phyloP scores from a whole-genome alignment of 2,888 invertebrate genomes.

The Ditula angustiorana region DNA sequence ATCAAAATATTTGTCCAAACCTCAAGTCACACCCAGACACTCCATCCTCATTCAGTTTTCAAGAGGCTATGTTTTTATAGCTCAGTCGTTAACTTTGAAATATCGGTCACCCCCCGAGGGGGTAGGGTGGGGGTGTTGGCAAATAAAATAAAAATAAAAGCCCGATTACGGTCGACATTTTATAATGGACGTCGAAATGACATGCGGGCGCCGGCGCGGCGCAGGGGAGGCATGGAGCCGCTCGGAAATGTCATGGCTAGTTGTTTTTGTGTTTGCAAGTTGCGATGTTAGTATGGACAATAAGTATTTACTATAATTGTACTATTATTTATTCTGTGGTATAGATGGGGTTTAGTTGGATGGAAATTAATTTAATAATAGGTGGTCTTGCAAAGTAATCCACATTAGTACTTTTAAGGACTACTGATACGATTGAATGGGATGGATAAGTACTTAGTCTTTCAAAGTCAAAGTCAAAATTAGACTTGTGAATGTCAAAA shows the following conservation, averaged over 20 bases:
- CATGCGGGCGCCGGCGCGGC: slow-evolving; percentile 80
- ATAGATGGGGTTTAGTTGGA: too few relatives aligned
- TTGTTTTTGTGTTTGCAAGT: neutral
- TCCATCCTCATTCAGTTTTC: slow-evolving; percentile 72
- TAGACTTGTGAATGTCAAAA: too few relatives aligned
- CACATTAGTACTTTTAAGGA: too few relatives aligned
- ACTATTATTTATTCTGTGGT: too few relatives aligned
- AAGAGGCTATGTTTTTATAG: slow-evolving; percentile 80
- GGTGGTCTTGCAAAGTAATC: too few relatives aligned
- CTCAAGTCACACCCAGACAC: slow-evolving; percentile 55
- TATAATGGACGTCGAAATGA: slow-evolving; percentile 82
- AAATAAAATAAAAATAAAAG: slow-evolving; percentile 85
- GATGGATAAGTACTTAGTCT: too few relatives aligned
- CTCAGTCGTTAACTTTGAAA: slow-evolving; percentile 83
- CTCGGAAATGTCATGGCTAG: slow-evolving; percentile 34
- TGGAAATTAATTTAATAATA: too few relatives aligned
- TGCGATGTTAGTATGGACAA: neutral
- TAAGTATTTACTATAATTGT: too few relatives aligned
- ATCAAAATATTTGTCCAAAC: slow-evolving; percentile 41
- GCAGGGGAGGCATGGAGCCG: slow-evolving; percentile 44
- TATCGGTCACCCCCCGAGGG: slow-evolving; percentile 67
- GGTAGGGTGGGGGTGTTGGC: slow-evolving; percentile 60
- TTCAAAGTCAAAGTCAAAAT: too few relatives aligned
- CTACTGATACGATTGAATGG: too few relatives aligned
- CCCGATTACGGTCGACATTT: slow-evolving; percentile 82